Evolutionary conservation across 2,797 vertebrate species (phyloP), one percentile per base, ranked within the genome.

Genomic region (Monodelphis domestica): DNA sequence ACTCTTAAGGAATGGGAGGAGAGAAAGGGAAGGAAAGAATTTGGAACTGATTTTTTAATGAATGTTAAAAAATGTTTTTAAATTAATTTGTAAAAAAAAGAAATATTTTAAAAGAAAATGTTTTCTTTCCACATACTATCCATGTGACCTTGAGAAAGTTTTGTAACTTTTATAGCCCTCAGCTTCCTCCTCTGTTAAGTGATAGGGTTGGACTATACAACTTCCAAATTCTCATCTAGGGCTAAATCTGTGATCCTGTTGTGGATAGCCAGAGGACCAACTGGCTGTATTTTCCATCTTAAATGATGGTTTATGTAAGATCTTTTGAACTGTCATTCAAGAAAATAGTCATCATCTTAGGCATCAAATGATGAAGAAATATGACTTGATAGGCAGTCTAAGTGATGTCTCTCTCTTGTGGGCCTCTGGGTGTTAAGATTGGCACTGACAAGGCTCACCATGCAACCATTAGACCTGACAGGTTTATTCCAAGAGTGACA

Each of bases 401-500:
- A 96, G 88, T 21, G n/a, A 70, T 70, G 91, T 90, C 94, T 5
- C 0, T 70, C 29, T 30, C 10, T 92, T 52, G 30, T 91, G 52
- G n/a, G n/a, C 89, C 90, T 95, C 70, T 11, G 59, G 28, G 14
- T 95, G 94, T 91, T 50, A 33, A 87, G n/a, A 4, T 38, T 53
- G 51, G 12, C 30, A 95, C 91, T 50, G 91, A 50, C 94, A 94
- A 95, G 96, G 26, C 17, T 89, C 91, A 55, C 89, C 51, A 90
- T 54, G 84, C 26, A 92, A 54, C 63, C 92, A 89, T 97, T 63
- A 96, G 57, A 63, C 92, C 70, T 51, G 53, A 78, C 91, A 90
- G 92, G 33, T 95, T 96, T 96, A 94, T 91, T 94, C 54, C 38
- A 89, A 97, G 57, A 94, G 78, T 93, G n/a, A 96, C 55, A 59